A percentile compares a stretch with the other conserved stretches of the same genome.
Conservation (phyloP, 2,797 vertebrate genomes). For the Crenichthys baileyi region DNA sequence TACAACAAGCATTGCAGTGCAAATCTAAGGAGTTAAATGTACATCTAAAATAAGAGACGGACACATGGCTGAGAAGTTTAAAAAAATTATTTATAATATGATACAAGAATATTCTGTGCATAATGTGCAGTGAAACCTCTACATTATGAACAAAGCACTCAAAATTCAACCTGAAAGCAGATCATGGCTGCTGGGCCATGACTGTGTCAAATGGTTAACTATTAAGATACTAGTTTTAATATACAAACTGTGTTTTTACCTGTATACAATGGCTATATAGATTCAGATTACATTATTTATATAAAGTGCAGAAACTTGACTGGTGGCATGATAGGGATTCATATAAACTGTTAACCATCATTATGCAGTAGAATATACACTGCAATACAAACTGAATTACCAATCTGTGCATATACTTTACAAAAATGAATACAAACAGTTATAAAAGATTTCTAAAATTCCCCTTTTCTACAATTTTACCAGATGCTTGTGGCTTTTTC, state of each 20-base stretch:
- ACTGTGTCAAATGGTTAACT: conserved; percentile 67
- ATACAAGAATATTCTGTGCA: conserved; percentile 99
- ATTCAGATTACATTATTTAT: conserved; percentile 82
- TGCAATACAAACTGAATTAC: conserved; percentile 75
- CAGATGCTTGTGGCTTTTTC: conserved; percentile 67
- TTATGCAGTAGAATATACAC: conserved; percentile 58
- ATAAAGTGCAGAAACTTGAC: conserved; percentile 92
- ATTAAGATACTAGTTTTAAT: conserved; percentile 65
- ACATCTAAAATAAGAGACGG: conserved; percentile 36
- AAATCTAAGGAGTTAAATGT: not conserved
- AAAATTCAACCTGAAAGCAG: conserved; percentile 76
- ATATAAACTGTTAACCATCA: conserved; percentile 50
- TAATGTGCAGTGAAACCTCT: conserved; percentile 90
- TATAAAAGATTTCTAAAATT: conserved; percentile 85
- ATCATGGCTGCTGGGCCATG: conserved; percentile 69
- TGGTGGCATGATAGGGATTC: conserved; percentile 54
- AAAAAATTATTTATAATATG: conserved; percentile 98
- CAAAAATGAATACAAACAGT: conserved; percentile 88
- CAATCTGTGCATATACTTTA: conserved; percentile 88
- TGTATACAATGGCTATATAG: conserved; percentile 76
- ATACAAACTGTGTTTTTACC: conserved; percentile 71
- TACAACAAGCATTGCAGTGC: not conserved
- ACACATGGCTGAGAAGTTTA: conserved; percentile 71
- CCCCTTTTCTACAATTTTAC: conserved; percentile 82
- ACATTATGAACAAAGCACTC: conserved; percentile 84